phyloP scores from a whole-genome alignment of 2,888 invertebrate genomes.

The Cantharis nigra region DNA sequence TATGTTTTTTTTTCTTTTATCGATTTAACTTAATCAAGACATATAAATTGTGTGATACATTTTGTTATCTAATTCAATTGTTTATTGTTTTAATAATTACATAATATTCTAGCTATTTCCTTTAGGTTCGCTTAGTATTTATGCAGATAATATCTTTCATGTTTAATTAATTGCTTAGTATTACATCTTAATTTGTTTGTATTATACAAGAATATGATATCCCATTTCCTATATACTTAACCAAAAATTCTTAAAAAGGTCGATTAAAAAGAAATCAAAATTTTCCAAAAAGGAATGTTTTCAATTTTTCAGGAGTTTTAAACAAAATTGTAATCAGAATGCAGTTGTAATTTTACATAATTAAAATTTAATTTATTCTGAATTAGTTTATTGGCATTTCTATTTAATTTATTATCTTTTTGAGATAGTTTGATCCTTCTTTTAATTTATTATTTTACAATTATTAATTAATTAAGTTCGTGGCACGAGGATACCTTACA shows the following conservation, averaged over 20 bases:
- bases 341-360: no score
- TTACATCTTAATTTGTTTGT: neutral
- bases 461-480: no score
- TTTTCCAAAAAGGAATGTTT: neutral
- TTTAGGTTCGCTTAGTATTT: neutral
- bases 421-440: no score
- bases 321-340: no score
- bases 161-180: neutral
- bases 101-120: neutral
- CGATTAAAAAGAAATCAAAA: neutral
- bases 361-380: no score
- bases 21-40: neutral
- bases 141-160: neutral
- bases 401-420: no score
- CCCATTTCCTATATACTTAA: neutral
- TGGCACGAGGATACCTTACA: no score
- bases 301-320: no score
- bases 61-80: neutral
- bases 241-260: neutral
- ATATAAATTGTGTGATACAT: neutral
- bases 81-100: neutral
- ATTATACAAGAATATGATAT: neutral
- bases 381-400: no score
- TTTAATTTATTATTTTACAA: no score
- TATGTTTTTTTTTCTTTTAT: conserved; percentile 8